Conservation (phyloP, 2,113 vertebrate species). For the Neopipo cinnamomea region DNA sequence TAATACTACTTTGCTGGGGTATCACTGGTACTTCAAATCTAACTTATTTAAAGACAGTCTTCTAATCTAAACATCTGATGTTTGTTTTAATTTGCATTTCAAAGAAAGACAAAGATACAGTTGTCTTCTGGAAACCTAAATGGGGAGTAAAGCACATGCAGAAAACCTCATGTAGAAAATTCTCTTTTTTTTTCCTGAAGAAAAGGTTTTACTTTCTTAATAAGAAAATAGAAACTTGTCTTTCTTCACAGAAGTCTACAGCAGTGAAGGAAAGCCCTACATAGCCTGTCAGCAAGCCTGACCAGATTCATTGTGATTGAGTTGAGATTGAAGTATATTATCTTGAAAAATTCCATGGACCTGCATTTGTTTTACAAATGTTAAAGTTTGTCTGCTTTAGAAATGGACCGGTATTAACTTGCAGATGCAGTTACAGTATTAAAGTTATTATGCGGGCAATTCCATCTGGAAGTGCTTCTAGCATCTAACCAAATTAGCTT, state of each 20-base stretch:
- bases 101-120: background rate
- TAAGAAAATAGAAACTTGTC: background rate
- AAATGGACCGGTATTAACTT: background rate
- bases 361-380: background rate
- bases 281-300: background rate
- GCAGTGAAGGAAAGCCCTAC: background rate
- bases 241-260: background rate
- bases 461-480: background rate
- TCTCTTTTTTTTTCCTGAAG: too few relatives aligned
- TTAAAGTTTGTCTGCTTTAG: background rate
- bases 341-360: background rate
- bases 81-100: background rate
- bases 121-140: background rate
- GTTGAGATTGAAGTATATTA: background rate
- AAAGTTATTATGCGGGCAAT: background rate
- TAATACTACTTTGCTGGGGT: background rate
- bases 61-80: background rate
- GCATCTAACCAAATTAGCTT: background rate
- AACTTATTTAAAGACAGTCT: background rate
- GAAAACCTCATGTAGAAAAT: background rate
- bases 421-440: background rate
- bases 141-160: background rate
- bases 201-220: background rate
- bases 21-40: background rate
- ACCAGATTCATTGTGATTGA: background rate